Conservation (phyloP, 2,797 vertebrate genomes). For the Brotula barbata region DNA sequence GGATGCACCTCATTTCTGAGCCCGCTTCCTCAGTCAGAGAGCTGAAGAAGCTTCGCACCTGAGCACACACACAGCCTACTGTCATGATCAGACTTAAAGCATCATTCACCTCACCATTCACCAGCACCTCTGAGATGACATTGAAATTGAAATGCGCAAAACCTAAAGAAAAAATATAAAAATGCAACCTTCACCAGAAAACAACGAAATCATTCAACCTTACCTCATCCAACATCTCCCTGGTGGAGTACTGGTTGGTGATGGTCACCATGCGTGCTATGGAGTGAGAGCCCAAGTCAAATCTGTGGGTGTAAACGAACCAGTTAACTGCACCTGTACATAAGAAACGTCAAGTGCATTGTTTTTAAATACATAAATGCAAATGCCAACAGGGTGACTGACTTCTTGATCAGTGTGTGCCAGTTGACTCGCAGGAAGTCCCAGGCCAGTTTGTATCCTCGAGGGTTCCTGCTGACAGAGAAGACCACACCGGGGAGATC, state of each 20-base stretch:
- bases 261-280: slow-evolving; percentile 82
- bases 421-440: slow-evolving; percentile 85
- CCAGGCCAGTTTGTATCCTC: slow-evolving; percentile 85
- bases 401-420: slow-evolving; percentile 87
- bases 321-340: no score
- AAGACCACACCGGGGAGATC: slow-evolving; percentile 83
- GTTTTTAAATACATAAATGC: no score
- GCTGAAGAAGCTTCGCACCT: slow-evolving; percentile 85
- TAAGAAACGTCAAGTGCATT: no score
- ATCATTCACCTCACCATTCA: no score
- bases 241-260: slow-evolving; percentile 86
- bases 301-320: no score
- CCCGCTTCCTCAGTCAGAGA: slow-evolving; percentile 81
- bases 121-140: no score
- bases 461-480: slow-evolving; percentile 81
- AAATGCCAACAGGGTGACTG: slow-evolving; percentile 31
- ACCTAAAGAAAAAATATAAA: no score
- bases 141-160: no score
- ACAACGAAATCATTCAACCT: background rate
- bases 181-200: background rate
- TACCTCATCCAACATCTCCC: slow-evolving; percentile 84
- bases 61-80: background rate
- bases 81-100: no score
- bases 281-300: slow-evolving; percentile 83
- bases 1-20: slow-evolving; percentile 84